Evolutionary conservation across 2,888 invertebrate genomes (phyloP).

Genomic region (Microchrysa polita): DNA sequence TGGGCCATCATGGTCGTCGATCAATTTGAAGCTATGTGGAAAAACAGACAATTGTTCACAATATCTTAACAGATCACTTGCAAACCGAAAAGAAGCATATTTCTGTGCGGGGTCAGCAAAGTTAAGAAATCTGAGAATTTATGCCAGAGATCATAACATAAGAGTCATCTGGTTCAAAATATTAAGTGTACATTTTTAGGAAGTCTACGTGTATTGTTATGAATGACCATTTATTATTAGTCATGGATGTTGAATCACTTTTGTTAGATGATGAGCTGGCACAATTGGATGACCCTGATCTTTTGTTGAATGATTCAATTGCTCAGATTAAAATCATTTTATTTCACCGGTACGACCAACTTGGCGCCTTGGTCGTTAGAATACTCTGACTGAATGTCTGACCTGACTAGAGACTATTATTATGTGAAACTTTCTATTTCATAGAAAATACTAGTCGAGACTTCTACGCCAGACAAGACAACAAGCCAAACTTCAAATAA

Average conservation of each 20-base stretch:
- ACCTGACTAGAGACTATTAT: no score
- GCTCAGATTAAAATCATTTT: not conserved
- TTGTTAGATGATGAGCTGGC: not conserved
- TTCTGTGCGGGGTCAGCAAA: conserved; percentile 3
- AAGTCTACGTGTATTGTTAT: no score
- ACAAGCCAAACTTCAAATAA: no score
- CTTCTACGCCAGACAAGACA: no score
- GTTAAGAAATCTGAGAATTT: conserved; percentile 3
- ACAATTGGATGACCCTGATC: no score
- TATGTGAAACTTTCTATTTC: no score
- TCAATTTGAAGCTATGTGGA: not conserved
- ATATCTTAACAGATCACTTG: conserved; percentile 16
- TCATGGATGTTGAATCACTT: conserved; percentile 6
- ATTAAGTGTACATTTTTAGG: not conserved
- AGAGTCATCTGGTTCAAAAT: not conserved
- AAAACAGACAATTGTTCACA: not conserved
- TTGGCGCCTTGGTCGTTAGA: no score
- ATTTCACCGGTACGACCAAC: no score
- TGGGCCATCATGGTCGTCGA: not conserved
- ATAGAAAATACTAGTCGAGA: no score
- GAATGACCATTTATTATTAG: no score
- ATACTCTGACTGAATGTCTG: no score
- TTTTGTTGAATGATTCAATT: not conserved
- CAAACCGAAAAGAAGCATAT: not conserved
- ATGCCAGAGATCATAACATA: not conserved